Conservation (phyloP, 2,113 vertebrate species). For the Pyrgilauda ruficollis region DNA sequence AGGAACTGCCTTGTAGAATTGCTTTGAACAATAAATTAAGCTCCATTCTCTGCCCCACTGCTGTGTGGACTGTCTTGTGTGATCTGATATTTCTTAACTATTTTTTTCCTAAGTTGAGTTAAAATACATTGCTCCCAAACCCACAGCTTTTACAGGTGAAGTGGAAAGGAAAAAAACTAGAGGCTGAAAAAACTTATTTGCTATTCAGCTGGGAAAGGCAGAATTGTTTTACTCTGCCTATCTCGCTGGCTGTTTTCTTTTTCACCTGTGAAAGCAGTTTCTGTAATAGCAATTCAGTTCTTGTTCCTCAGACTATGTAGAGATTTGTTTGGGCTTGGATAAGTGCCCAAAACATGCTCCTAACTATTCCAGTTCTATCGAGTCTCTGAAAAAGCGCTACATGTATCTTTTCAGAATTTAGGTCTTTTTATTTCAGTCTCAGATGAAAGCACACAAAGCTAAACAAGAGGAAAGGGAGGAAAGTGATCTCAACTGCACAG, state of each 20-base stretch:
- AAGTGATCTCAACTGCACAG: constrained; percentile 8
- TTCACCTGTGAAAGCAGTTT: constrained; percentile 4
- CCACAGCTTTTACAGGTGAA: not conserved
- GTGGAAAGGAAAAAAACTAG: not conserved
- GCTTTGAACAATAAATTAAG: not conserved
- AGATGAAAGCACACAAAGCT: constrained; percentile 19
- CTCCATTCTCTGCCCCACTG: not conserved
- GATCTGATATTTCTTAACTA: not conserved
- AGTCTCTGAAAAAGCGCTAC: not conserved
- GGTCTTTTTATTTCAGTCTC: constrained; percentile 36
- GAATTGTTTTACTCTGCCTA: constrained; percentile 13
- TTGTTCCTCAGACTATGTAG: constrained; percentile 7
- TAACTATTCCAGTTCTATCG: not conserved
- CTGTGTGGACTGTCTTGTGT: not conserved
- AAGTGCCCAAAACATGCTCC: constrained; percentile 7
- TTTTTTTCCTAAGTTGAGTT: not conserved
- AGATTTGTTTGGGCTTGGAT: constrained; percentile 45
- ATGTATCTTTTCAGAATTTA: constrained; percentile 11
- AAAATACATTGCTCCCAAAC: not conserved
- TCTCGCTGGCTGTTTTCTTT: not conserved
- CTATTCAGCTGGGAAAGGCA: constrained; percentile 25
- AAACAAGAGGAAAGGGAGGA: not conserved
- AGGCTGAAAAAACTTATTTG: not conserved
- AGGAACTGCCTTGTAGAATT: not conserved
- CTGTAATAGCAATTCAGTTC: constrained; percentile 35